phyloP scores from a whole-genome alignment of 2,888 invertebrate genomes.

The Gymnocheta viridis region DNA sequence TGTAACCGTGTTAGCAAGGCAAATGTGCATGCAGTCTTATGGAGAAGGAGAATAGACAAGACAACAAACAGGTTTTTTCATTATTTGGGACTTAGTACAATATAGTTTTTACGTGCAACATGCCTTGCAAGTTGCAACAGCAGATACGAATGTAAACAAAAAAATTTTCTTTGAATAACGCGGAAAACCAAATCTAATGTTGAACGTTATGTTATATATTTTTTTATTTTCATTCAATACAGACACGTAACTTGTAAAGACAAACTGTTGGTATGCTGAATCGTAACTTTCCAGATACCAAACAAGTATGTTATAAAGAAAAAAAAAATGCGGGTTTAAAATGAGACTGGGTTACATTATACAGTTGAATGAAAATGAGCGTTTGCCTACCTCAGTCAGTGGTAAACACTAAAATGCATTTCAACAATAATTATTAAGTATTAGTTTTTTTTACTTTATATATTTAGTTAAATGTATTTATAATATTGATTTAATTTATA shows the following conservation, averaged over 20 bases:
- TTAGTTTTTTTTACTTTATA: too few species aligned
- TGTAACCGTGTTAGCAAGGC: conserved; percentile 66
- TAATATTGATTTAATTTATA: too few species aligned
- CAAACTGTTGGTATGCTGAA: conserved; percentile 11
- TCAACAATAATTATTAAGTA: not conserved
- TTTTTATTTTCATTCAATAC: conserved; percentile 13
- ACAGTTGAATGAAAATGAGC: not conserved
- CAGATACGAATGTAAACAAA: conserved; percentile 41
- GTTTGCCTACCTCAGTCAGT: not conserved
- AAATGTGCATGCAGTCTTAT: conserved; percentile 43
- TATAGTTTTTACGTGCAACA: conserved; percentile 59
- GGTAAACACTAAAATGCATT: not conserved
- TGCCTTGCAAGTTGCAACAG: conserved; percentile 49
- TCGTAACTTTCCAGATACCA: conserved; percentile 29
- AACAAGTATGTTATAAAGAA: conserved; percentile 31
- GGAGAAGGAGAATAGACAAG: conserved; percentile 49
- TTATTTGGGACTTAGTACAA: conserved; percentile 59
- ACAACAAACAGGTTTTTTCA: conserved; percentile 56
- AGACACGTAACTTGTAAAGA: conserved; percentile 43
- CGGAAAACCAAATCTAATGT: conserved; percentile 67
- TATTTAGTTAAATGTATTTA: too few species aligned
- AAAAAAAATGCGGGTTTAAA: conserved; percentile 1
- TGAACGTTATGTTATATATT: conserved; percentile 46
- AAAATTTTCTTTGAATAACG: conserved; percentile 52
- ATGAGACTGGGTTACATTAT: conserved; percentile 32